phyloP scores from a whole-genome alignment of 2,888 invertebrate genomes.

The Caenorhabditis sinica region DNA sequence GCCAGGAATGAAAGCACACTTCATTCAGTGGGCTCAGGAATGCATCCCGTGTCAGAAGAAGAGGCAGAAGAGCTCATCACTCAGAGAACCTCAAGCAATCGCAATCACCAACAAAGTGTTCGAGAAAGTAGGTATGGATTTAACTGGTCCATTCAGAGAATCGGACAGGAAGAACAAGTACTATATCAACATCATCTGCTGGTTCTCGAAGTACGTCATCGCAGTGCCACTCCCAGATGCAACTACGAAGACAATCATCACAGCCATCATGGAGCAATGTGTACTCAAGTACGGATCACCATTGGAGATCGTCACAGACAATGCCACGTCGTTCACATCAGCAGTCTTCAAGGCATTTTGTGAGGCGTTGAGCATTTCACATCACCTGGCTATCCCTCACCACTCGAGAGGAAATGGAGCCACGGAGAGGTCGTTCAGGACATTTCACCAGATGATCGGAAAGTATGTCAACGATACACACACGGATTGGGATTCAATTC shows the following conservation, averaged over 20 bases:
- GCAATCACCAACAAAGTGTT: background rate
- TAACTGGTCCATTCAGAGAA: background rate
- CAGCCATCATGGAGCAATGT: slow-evolving; percentile 70
- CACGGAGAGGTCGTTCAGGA: slow-evolving; percentile 73
- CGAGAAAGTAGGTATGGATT: slow-evolving; percentile 17
- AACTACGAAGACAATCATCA: slow-evolving; percentile 57
- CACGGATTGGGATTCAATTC: slow-evolving; percentile 58
- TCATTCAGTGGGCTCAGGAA: background rate
- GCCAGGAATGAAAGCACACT: background rate
- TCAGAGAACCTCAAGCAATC: background rate
- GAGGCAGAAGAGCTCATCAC: background rate
- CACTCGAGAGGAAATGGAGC: slow-evolving; percentile 73
- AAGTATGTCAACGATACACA: slow-evolving; percentile 50
- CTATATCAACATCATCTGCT: background rate
- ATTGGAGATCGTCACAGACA: slow-evolving; percentile 74
- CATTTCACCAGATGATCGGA: slow-evolving; percentile 54
- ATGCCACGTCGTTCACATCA: slow-evolving; percentile 70
- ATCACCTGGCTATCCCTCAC: slow-evolving; percentile 65
- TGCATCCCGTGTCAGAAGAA: slow-evolving; percentile 1
- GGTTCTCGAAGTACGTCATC: slow-evolving; percentile 20
- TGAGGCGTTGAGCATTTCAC: slow-evolving; percentile 58
- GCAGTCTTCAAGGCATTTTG: slow-evolving; percentile 58
- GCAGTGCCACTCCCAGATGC: background rate
- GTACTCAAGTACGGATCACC: slow-evolving; percentile 73
- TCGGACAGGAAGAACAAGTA: background rate